Evolutionary conservation across 2,888 invertebrate genomes (phyloP).

Genomic region (Tholera decimalis): DNA sequence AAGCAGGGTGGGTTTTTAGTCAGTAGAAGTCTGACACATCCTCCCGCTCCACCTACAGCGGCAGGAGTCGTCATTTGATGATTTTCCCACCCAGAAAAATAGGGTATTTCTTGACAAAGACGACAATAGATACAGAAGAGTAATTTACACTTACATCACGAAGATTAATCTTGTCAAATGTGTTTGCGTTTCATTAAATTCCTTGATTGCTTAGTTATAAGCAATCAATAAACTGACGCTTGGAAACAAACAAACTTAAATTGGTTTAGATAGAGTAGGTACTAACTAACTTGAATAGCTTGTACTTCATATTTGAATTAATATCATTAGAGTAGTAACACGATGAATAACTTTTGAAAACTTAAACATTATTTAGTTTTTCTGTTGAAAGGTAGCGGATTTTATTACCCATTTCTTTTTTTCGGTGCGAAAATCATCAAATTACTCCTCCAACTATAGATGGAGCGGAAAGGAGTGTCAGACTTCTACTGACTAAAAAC

Average conservation of each 20-base stretch:
- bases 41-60: too few relatives aligned
- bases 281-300: constrained; percentile 7
- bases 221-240: constrained; percentile 41
- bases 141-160: constrained; percentile 1
- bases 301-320: background rate
- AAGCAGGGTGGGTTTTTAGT: too few relatives aligned
- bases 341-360: background rate
- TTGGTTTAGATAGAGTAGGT: constrained; percentile 24
- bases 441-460: too few relatives aligned
- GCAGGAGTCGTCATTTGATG: too few relatives aligned
- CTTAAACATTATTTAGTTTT: background rate
- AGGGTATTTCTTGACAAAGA: too few relatives aligned
- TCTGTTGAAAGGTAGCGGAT: background rate
- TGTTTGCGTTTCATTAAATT: constrained; percentile 38
- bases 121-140: too few relatives aligned
- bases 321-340: background rate
- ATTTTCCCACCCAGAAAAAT: too few relatives aligned
- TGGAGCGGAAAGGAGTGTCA: too few relatives aligned
- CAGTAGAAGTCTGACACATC: too few relatives aligned
- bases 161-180: constrained; percentile 29
- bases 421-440: too few relatives aligned
- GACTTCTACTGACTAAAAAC: too few relatives aligned
- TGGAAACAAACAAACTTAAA: constrained; percentile 46
- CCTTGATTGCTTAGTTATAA: constrained; percentile 36
- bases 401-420: too few relatives aligned